Evolutionary conservation across 2,797 vertebrate species (phyloP).

Genomic region (Rhyacichthys aspro): DNA sequence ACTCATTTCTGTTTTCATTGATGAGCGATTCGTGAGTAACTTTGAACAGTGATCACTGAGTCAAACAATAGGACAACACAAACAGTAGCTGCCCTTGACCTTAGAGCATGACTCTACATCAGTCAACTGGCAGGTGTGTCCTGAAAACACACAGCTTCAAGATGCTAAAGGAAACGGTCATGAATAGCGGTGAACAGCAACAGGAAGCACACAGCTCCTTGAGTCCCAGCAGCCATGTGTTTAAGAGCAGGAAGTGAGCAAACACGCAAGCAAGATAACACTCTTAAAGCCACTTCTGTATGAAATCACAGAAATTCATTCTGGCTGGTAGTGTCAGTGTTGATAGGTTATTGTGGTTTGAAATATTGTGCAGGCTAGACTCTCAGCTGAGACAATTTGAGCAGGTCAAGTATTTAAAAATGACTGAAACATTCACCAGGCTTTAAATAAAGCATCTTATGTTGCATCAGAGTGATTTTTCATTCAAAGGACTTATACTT

Average conservation of each 20-base stretch:
- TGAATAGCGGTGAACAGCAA: constrained; percentile 67
- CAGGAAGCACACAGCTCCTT: constrained; percentile 59
- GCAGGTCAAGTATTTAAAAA: background rate
- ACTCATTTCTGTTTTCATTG: background rate
- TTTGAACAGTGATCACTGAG: constrained; percentile 38
- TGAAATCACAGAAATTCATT: constrained; percentile 2
- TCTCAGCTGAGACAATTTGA: background rate
- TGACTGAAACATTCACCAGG: constrained; percentile 6
- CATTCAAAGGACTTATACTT: background rate
- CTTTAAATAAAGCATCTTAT: constrained; percentile 2
- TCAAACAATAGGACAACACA: constrained; percentile 29
- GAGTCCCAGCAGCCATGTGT: constrained; percentile 13
- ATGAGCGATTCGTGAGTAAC: constrained; percentile 17
- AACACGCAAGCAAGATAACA: constrained; percentile 39
- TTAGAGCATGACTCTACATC: constrained; percentile 34
- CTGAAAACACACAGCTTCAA: constrained; percentile 51
- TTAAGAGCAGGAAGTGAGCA: constrained; percentile 59
- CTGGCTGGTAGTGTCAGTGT: background rate
- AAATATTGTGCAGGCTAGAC: background rate
- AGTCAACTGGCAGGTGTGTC: constrained; percentile 75
- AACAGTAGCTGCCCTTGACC: constrained; percentile 49
- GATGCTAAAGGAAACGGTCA: constrained; percentile 62
- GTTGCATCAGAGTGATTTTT: constrained; percentile 4
- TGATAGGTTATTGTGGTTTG: background rate
- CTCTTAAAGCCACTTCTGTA: constrained; percentile 3